Conservation (phyloP, 1,140 invertebrate genomes). For the Psilanteris sp. region DNA sequence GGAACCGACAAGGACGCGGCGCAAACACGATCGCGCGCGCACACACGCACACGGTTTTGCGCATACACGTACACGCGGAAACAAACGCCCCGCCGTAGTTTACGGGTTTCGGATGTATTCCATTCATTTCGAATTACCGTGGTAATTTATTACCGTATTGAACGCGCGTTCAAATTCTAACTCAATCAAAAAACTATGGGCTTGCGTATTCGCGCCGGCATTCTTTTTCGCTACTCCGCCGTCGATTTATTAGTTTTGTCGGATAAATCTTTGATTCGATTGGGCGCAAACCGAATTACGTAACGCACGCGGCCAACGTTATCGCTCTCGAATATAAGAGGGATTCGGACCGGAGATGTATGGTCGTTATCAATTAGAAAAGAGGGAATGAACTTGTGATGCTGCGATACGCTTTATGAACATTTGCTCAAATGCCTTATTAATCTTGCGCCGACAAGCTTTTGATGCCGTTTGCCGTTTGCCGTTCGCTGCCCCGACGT, state of each 20-base stretch:
- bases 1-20: too few species aligned
- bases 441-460: too few species aligned
- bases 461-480: too few species aligned
- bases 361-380: too few species aligned
- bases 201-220: constrained; percentile 13
- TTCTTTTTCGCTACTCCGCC: constrained; percentile 24
- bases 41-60: not conserved
- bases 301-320: too few species aligned
- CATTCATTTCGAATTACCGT: constrained; percentile 53
- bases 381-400: too few species aligned
- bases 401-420: too few species aligned
- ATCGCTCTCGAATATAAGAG: too few species aligned
- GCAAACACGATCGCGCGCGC: not conserved
- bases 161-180: constrained; percentile 45
- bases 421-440: too few species aligned
- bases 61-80: not conserved
- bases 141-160: constrained; percentile 54
- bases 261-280: constrained; percentile 18
- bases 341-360: too few species aligned
- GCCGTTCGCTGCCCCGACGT: too few species aligned
- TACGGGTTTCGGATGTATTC: constrained; percentile 50
- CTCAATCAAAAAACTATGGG: constrained; percentile 44
- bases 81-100: constrained; percentile 45
- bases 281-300: too few species aligned
- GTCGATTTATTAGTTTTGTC: constrained; percentile 15